Conservation (phyloP, 1,140 invertebrate species). For the Scylla paramamosain region DNA sequence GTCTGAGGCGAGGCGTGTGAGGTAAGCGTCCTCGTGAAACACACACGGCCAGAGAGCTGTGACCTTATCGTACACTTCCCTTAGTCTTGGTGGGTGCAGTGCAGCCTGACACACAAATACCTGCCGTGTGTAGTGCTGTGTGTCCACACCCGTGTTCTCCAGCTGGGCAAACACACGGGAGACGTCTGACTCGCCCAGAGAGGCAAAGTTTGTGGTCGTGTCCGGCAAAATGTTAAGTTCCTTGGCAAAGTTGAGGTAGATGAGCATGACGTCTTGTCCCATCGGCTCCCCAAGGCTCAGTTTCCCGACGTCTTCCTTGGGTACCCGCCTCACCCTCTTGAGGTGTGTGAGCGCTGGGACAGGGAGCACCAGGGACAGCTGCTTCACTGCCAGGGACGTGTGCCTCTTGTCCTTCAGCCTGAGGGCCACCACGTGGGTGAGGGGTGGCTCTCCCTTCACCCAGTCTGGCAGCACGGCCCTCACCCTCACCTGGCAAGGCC, state of each 20-base stretch:
- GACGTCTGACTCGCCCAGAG: not conserved
- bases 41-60: slow-evolving; percentile 70
- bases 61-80: slow-evolving; percentile 73
- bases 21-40: slow-evolving; percentile 74
- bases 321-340: slow-evolving; percentile 68
- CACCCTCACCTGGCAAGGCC: slow-evolving; percentile 34
- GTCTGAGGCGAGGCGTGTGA: slow-evolving; percentile 79
- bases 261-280: not conserved
- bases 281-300: not conserved
- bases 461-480: slow-evolving; percentile 67
- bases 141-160: slow-evolving; percentile 44
- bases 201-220: slow-evolving; percentile 9
- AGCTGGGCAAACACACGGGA: slow-evolving; percentile 32
- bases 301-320: not conserved
- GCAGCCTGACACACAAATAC: slow-evolving; percentile 62
- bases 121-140: slow-evolving; percentile 4
- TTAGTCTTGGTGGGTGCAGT: slow-evolving; percentile 56
- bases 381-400: slow-evolving; percentile 67
- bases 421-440: slow-evolving; percentile 61
- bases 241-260: slow-evolving; percentile 49
- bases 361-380: slow-evolving; percentile 66
- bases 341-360: slow-evolving; percentile 72
- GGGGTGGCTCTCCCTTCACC: slow-evolving; percentile 53
- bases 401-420: slow-evolving; percentile 60
- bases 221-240: slow-evolving; percentile 52